phyloP scores from a whole-genome alignment of 1,140 invertebrate species.

The Hormaphis cornu region DNA sequence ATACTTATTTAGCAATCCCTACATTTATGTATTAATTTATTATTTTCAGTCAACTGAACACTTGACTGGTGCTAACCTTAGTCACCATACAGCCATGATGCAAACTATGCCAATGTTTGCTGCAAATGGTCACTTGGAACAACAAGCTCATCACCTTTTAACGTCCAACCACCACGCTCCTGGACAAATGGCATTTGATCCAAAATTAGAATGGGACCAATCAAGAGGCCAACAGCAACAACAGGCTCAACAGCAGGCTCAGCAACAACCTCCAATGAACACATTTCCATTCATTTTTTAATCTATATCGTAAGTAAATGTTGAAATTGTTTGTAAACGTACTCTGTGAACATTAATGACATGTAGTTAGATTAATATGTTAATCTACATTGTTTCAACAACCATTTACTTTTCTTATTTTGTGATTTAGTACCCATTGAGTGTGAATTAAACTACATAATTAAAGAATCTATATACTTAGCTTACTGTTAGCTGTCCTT shows the following conservation, averaged over 20 bases:
- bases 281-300: constrained; percentile 28
- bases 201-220: constrained; percentile 25
- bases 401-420: no score
- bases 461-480: no score
- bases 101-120: constrained; percentile 26
- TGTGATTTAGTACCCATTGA: no score
- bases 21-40: not conserved
- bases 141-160: constrained; percentile 18
- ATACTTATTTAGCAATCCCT: no score
- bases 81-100: constrained; percentile 20
- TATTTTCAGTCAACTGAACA: constrained; percentile 18
- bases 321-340: not conserved
- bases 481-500: no score
- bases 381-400: no score
- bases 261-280: constrained; percentile 19
- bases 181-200: constrained; percentile 22
- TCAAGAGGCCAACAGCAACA: constrained; percentile 16
- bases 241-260: constrained; percentile 16
- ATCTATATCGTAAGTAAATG: constrained; percentile 4
- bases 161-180: constrained; percentile 5
- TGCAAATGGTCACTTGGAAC: constrained; percentile 17
- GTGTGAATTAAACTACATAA: no score
- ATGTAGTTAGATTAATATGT: no score
- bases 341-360: no score
- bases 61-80: not conserved